Conservation (phyloP, 2,888 invertebrate genomes). For the Lycocerus yunnanus region DNA sequence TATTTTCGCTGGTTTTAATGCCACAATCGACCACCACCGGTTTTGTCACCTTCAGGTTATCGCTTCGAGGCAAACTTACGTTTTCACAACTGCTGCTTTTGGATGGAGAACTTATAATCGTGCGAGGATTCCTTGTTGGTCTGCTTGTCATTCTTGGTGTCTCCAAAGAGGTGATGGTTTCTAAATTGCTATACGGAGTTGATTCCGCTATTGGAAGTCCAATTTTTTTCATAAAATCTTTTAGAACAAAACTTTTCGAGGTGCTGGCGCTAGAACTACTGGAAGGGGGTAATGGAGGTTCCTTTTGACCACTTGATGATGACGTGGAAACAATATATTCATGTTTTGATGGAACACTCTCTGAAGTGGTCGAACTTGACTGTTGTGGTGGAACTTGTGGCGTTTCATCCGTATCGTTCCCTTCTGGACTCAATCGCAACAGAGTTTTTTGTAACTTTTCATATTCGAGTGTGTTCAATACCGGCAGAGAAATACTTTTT, state of each 20-base stretch:
- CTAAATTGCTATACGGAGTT: slow-evolving; percentile 30
- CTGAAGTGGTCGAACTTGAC: neutral
- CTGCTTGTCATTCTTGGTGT: slow-evolving; percentile 4
- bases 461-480: slow-evolving; percentile 32
- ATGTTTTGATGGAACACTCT: neutral
- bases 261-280: neutral
- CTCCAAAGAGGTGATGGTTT: neutral
- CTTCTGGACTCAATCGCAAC: slow-evolving; percentile 22
- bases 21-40: neutral
- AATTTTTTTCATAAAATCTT: slow-evolving; percentile 25
- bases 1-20: neutral
- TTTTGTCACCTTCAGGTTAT: slow-evolving; percentile 3
- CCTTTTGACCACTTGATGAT: neutral
- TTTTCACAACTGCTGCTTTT: slow-evolving; percentile 4
- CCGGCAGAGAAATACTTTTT: slow-evolving; percentile 50
- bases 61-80: neutral
- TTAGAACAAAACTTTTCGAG: neutral
- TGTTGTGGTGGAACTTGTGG: neutral
- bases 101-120: neutral
- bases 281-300: neutral
- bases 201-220: slow-evolving; percentile 38
- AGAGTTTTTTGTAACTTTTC: slow-evolving; percentile 16
- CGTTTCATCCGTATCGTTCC: neutral
- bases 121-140: slow-evolving; percentile 12
- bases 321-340: neutral